phyloP scores from a whole-genome alignment of 2,113 vertebrate species.

The Gadus chalcogrammus region DNA sequence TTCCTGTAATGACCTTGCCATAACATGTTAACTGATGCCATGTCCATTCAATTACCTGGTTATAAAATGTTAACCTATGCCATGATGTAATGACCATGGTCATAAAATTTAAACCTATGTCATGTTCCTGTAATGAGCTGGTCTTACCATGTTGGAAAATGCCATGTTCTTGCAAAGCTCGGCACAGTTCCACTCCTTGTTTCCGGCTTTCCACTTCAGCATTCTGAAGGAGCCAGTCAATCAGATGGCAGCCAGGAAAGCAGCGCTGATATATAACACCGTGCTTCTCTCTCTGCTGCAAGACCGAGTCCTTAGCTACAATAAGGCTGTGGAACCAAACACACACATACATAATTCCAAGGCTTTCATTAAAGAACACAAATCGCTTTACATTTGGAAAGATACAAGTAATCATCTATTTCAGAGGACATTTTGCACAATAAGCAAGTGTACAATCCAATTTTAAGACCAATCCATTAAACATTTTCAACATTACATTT shows the following conservation, averaged over 20 bases:
- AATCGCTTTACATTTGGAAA: background rate
- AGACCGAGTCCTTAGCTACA: conserved; percentile 70
- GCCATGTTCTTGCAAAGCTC: conserved; percentile 76
- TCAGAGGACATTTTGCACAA: background rate
- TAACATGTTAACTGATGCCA: conserved; percentile 57
- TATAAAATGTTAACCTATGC: no score
- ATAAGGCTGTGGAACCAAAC: conserved; percentile 67
- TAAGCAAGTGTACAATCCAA: background rate
- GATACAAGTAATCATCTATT: background rate
- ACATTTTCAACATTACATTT: background rate
- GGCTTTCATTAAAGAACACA: background rate
- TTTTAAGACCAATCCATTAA: background rate
- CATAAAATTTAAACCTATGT: no score
- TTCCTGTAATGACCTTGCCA: no score
- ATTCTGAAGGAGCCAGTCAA: conserved; percentile 83
- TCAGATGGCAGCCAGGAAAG: conserved; percentile 77
- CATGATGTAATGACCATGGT: no score
- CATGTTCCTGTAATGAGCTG: no score
- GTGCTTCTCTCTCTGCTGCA: conserved; percentile 79
- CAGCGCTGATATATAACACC: conserved; percentile 74
- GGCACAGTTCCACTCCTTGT: conserved; percentile 76
- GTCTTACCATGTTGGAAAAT: conserved; percentile 47
- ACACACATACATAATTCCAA: background rate
- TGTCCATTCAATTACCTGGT: conserved; percentile 70
- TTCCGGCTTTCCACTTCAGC: conserved; percentile 74